Conservation (phyloP, 2,113 vertebrate species). For the Ammodramus savannarum region DNA sequence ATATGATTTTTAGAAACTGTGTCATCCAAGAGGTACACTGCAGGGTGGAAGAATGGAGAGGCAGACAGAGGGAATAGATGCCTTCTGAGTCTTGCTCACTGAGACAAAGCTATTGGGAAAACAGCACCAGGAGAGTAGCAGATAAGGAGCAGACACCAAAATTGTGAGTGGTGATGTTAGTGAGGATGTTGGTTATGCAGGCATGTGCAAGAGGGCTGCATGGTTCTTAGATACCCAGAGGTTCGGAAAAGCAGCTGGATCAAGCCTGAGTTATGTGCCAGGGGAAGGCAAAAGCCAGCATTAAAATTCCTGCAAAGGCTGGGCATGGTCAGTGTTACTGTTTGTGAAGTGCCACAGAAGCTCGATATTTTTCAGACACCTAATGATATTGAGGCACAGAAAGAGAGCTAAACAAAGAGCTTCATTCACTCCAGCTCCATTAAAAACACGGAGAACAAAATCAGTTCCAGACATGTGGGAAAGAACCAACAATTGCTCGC, state of each 20-base stretch:
- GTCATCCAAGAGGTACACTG: neutral
- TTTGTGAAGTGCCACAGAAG: conserved; percentile 20
- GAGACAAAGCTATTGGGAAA: neutral
- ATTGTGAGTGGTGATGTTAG: neutral
- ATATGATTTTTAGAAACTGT: conserved; percentile 9
- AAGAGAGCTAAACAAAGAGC: conserved; percentile 48
- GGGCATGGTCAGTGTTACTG: neutral
- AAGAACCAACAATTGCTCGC: conserved; percentile 19
- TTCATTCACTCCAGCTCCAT: conserved; percentile 39
- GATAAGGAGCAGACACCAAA: neutral
- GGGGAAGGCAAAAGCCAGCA: neutral
- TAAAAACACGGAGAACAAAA: conserved; percentile 1
- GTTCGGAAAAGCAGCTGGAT: neutral
- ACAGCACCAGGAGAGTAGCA: neutral
- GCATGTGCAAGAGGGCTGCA: neutral
- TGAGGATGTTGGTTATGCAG: neutral
- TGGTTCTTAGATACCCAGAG: neutral
- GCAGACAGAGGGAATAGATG: neutral
- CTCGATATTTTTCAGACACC: conserved; percentile 36
- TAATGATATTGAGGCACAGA: conserved; percentile 19
- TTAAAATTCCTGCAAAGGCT: neutral
- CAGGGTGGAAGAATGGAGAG: neutral
- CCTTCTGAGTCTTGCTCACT: neutral
- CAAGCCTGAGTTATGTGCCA: neutral
- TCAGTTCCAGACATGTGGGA: conserved; percentile 46